Conservation (phyloP, 2,888 invertebrate species). For the Toxonevra muliebris region DNA sequence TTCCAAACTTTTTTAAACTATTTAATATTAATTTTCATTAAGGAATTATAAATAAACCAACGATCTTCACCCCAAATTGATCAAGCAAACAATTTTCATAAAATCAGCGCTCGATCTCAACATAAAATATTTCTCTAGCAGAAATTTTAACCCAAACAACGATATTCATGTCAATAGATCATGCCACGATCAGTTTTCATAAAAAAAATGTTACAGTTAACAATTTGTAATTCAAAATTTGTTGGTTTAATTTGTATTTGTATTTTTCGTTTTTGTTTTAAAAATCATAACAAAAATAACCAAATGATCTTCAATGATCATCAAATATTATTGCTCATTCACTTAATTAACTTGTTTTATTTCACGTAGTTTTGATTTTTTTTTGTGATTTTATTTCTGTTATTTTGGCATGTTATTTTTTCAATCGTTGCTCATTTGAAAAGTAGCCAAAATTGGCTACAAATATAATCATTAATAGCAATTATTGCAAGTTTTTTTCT, state of each 20-base stretch:
- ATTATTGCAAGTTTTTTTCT: too few species aligned
- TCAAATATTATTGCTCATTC: not conserved
- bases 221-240: not conserved
- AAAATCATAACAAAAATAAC: not conserved
- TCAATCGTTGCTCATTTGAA: slow-evolving; percentile 7
- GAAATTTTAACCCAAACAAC: too few species aligned
- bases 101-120: too few species aligned
- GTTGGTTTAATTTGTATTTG: not conserved
- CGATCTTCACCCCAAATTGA: too few species aligned
- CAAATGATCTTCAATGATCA: too few species aligned
- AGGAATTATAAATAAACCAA: too few species aligned
- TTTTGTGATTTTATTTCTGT: slow-evolving; percentile 22
- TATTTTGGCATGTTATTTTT: slow-evolving; percentile 18
- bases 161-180: too few species aligned
- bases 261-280: not conserved
- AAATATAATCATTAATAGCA: too few species aligned
- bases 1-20: too few species aligned
- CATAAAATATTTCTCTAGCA: too few species aligned
- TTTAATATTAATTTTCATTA: too few species aligned
- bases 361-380: not conserved
- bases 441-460: slow-evolving; percentile 15
- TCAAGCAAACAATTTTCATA: not conserved
- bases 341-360: slow-evolving; percentile 4
- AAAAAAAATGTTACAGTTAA: slow-evolving; percentile 6
- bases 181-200: not conserved